Conservation (phyloP, 2,888 invertebrate species). For the Dusona sp. region DNA sequence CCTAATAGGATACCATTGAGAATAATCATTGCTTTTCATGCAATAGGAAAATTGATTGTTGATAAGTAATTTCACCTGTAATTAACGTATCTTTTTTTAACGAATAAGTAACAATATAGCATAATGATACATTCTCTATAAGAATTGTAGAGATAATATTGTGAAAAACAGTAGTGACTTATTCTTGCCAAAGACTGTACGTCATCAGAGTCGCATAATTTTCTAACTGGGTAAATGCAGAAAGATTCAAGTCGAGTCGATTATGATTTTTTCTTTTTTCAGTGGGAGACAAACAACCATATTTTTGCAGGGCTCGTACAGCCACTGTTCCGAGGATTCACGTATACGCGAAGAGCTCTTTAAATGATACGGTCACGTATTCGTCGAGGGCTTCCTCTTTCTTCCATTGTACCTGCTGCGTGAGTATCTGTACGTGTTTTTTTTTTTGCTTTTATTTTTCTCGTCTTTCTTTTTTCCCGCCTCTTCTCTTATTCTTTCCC, state of each 20-base stretch:
- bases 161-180: neutral
- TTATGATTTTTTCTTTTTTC: conserved; percentile 32
- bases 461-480: neutral
- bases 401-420: conserved; percentile 47
- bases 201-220: conserved; percentile 8
- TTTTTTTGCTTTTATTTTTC: neutral
- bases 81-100: neutral
- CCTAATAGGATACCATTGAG: too few species aligned
- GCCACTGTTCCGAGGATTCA: conserved; percentile 36
- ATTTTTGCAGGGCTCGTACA: neutral
- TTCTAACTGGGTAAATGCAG: neutral
- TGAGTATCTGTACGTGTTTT: conserved; percentile 4
- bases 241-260: conserved; percentile 42
- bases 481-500: conserved; percentile 4
- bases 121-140: neutral
- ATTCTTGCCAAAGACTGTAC: neutral
- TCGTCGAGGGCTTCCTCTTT: conserved; percentile 54
- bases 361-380: conserved; percentile 66
- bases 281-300: conserved; percentile 26
- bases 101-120: neutral
- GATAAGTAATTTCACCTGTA: too few species aligned
- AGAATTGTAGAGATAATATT: neutral
- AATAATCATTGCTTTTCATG: neutral
- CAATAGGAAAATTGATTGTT: too few species aligned
- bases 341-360: conserved; percentile 42